Base-by-base conservation (phyloP, 2,797 vertebrate species). In the Syngnathus acus region DNA sequence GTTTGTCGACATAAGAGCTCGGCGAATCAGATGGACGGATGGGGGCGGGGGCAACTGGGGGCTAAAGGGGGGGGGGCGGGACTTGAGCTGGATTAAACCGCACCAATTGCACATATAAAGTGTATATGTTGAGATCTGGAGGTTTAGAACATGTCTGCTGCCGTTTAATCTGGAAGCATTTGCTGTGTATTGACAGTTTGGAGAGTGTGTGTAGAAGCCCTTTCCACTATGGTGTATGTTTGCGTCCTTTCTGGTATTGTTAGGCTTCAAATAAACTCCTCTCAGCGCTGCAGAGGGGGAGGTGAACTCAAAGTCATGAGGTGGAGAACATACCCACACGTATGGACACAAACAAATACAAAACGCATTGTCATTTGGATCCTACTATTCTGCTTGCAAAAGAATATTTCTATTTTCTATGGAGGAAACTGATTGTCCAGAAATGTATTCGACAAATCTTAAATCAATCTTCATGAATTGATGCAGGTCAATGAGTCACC, bases 201-300 rank as follows among this genome's bases (percentile, higher is more conserved):
- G 21, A 23, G 23, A 14, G 14, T 17, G 26, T 26, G 11, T 10
- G 14, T 64, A 59, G 2, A 7, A 54, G 26, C 5, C 51, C 51
- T 10, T 54, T 54, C 10, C 54, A 57, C 26, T 6, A 57, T 37
- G 75, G 55, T 75, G 62, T 64, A 47, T 51, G 32, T 64, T 19
- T 47, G 62, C 47, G 42, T 64, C 77, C 74, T 80, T 74, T 77
- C 59, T 69, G 26, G 65, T 64, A 71, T 64, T 65, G 74, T 45
- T 53, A 23, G 60, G 76, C 76, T 78, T 83, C 75, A 86, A 83
- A 83, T 61, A 74, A 79, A 66, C 0, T 69, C 68, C 62, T 72
- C 66, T 70, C 39, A 65, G 68, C 75, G 61, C 73, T 61, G 67
- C 68, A 69, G 79, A 61, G 51, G 62, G 47, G 13, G 59, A 60